Conservation (phyloP, 1,140 invertebrate genomes). For the Phortica variegata region DNA sequence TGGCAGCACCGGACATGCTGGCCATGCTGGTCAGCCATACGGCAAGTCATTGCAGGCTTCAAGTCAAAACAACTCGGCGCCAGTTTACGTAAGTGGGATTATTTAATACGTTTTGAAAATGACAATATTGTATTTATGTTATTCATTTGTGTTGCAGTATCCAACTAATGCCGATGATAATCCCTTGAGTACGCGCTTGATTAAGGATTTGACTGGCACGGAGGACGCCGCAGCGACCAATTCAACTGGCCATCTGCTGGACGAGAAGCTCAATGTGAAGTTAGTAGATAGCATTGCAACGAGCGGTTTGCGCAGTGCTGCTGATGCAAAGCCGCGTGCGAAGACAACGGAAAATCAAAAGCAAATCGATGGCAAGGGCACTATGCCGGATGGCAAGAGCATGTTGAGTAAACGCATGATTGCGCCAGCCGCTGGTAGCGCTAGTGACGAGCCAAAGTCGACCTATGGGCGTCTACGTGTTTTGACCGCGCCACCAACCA, state of each 20-base stretch:
- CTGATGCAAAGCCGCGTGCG: slow-evolving; percentile 4
- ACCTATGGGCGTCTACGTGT: slow-evolving; percentile 65
- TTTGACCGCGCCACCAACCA: slow-evolving; percentile 63
- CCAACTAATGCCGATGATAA: too few species aligned
- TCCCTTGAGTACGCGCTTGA: too few species aligned
- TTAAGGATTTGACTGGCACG: not conserved
- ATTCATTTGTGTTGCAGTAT: slow-evolving; percentile 7
- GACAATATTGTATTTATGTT: slow-evolving; percentile 17
- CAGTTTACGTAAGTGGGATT: slow-evolving; percentile 30
- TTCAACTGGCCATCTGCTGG: not conserved
- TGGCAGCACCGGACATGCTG: slow-evolving; percentile 9
- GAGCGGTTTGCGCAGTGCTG: not conserved
- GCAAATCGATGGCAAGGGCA: slow-evolving; percentile 17
- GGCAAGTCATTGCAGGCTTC: slow-evolving; percentile 7
- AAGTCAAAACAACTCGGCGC: slow-evolving; percentile 40
- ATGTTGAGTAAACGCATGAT: too few species aligned
- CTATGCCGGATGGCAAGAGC: too few species aligned
- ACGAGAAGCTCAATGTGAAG: not conserved
- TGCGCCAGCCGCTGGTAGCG: not conserved
- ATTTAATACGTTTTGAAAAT: not conserved
- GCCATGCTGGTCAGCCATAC: not conserved
- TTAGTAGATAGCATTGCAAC: slow-evolving; percentile 9
- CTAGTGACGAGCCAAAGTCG: slow-evolving; percentile 42
- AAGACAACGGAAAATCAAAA: slow-evolving; percentile 19
- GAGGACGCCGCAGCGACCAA: slow-evolving; percentile 14